Percentiles rank a stretch among this genome's conserved stretches.
phyloP scores from a whole-genome alignment of 2,888 invertebrate genomes.

The Pollenia amentaria region DNA sequence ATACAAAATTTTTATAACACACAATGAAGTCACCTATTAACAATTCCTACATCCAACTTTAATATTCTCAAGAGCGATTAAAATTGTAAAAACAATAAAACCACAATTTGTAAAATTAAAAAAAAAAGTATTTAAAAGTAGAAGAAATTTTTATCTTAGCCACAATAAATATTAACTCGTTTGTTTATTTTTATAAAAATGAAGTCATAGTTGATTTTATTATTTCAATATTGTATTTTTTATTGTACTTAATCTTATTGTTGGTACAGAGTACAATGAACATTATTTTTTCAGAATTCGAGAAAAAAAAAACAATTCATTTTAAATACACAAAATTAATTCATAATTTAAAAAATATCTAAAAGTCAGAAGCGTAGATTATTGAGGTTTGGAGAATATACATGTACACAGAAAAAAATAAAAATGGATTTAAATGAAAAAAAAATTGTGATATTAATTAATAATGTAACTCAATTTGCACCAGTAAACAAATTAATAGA shows the following conservation, averaged over 20 bases:
- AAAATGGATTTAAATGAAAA: no score
- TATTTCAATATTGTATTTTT: not conserved
- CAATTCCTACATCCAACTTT: conserved; percentile 17
- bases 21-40: conserved; percentile 2
- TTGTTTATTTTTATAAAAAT: conserved; percentile 20
- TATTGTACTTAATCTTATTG: not conserved
- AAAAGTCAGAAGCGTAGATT: not conserved
- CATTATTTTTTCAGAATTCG: conserved; percentile 2
- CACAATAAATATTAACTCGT: conserved; percentile 5
- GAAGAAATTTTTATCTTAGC: not conserved
- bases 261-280: conserved; percentile 8
- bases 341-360: not conserved
- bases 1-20: not conserved
- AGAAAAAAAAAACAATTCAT: not conserved
- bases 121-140: conserved; percentile 1
- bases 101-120: not conserved
- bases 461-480: no score
- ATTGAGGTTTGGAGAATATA: no score
- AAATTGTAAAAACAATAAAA: not conserved
- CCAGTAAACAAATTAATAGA: no score
- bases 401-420: no score
- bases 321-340: not conserved
- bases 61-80: no score
- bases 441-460: no score
- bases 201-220: conserved; percentile 30